Evolutionary conservation across 2,888 invertebrate genomes (phyloP), one percentile per base, ranked within the genome.

Genomic region (Parnassius mnemosyne): DNA sequence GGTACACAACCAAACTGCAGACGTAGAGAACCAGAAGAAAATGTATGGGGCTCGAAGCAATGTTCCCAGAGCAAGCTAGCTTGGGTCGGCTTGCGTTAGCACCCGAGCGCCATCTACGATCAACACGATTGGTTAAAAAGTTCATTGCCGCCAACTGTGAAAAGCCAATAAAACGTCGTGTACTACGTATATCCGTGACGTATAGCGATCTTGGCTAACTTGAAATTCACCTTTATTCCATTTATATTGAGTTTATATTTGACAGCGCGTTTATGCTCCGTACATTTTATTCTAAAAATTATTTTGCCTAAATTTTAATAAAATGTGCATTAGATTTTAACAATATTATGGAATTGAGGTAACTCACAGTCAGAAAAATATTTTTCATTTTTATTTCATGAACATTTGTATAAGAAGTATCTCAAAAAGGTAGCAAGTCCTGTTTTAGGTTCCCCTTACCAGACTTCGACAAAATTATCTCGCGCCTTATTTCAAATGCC

Each of bases 21-120:
- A 89, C 89, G 89, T 89, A 90, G 88, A 87, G 90, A 89, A 85
- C 88, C 88, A 88, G 89, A 92, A 91, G 91, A 88, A 89, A 92
- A 90, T 92, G 92, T 92, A 92, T 91, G 92, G 87, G 83, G 90
- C 89, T 88, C 89, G 85, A 89, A 89, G 89, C 84, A 87, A 91
- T 74, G 87, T 89, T 90, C 89, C 87, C 85, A 85, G 85, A 79
- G 80, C 86, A 83, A 89, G 89, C 86, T 83, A 81, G 91, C 90
- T 89, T 89, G 89, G 87, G 84, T 83, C 84, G 86, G 73, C 81
- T 87, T 87, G 90, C 90, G 90, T 91, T 87, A 81, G 76, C 79
- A 82, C 80, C 65, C 69, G 69, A 83, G 87, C 90, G 91, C 84
- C 91, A 84, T 81, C 92, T 90, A 91, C 77, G 66, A 79, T 68